Evolutionary conservation across 2,797 vertebrate species (phyloP).

Genomic region (Chelonia mydas): DNA sequence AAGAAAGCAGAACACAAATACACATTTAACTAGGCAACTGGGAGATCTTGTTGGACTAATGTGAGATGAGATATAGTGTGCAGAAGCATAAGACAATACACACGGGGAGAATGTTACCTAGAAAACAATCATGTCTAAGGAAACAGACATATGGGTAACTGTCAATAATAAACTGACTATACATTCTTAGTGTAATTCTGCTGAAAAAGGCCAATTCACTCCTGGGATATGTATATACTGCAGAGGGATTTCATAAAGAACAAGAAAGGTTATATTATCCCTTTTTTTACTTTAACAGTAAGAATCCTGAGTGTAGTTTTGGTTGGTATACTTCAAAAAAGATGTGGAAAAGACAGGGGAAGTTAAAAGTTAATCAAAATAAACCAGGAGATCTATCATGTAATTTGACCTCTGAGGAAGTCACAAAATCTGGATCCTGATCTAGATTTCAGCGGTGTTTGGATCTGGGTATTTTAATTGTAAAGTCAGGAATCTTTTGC

Average conservation of each 20-base stretch:
- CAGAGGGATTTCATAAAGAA: background rate
- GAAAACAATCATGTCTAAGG: background rate
- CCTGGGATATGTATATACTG: background rate
- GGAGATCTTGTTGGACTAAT: background rate
- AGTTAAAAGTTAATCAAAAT: background rate
- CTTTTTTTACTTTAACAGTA: constrained; percentile 3
- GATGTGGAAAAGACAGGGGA: background rate
- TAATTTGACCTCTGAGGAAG: constrained; percentile 6
- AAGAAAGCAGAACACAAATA: background rate
- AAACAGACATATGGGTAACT: background rate
- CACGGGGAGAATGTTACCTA: background rate
- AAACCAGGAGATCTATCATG: background rate
- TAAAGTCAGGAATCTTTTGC: background rate
- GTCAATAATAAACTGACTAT: background rate
- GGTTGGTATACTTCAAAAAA: background rate
- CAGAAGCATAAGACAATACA: background rate
- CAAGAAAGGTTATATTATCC: background rate
- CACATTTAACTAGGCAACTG: background rate
- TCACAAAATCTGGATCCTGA: background rate
- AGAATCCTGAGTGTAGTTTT: background rate
- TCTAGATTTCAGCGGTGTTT: background rate
- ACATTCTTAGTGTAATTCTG: constrained; percentile 24
- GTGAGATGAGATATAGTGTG: background rate
- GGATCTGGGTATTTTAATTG: background rate
- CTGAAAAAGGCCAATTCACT: background rate